These are phyloP conservation scores for Alitta virens DNA, from an alignment of 2,888 invertebrate species.

Conservation along the genomic window DNA sequence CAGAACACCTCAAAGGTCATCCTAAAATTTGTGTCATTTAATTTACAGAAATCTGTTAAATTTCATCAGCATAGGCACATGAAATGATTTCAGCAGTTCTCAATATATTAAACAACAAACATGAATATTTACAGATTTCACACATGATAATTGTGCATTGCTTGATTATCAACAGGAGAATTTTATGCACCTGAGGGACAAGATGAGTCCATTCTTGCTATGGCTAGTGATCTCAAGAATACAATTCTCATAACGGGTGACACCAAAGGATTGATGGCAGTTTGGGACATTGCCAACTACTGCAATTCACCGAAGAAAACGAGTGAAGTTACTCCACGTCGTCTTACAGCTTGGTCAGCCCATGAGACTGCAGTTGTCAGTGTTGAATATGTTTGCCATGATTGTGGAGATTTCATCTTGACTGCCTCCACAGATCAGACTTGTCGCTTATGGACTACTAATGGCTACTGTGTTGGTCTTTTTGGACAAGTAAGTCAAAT, in stretches of 20 bases:
- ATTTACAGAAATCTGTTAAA: too few species aligned
- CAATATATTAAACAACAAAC: too few species aligned
- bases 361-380: conserved; percentile 53
- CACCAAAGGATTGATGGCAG: conserved; percentile 45
- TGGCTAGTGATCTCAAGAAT: conserved; percentile 43
- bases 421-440: conserved; percentile 53
- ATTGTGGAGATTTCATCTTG: conserved; percentile 42
- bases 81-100: too few species aligned
- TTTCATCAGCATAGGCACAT: too few species aligned
- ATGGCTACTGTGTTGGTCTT: conserved; percentile 50
- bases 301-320: conserved; percentile 34
- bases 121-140: too few species aligned
- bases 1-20: too few species aligned
- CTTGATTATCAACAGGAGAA: conserved; percentile 37
- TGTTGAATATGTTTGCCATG: conserved; percentile 47
- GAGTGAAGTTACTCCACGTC: conserved; percentile 16
- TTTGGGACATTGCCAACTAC: conserved; percentile 50
- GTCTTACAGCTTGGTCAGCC: conserved; percentile 39
- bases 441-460: conserved; percentile 49
- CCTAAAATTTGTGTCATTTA: too few species aligned
- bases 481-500: conserved; percentile 47
- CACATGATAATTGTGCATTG: not conserved
- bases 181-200: conserved; percentile 45
- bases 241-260: conserved; percentile 48
- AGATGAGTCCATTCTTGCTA: conserved; percentile 50